Base-by-base conservation (phyloP, 2,888 invertebrate species). In the Mongoloraphidia duomilia region DNA sequence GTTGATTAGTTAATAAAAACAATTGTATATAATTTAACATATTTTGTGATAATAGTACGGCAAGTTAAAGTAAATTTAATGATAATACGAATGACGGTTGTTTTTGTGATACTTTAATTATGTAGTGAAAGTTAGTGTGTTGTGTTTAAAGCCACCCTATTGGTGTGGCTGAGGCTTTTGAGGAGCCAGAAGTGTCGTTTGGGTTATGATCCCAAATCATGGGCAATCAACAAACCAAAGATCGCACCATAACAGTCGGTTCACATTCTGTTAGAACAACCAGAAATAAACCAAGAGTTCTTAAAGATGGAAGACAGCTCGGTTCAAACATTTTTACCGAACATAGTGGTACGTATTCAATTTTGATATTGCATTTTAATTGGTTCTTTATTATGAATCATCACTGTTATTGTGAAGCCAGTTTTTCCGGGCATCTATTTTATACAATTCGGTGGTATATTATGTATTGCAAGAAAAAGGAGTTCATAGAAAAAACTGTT, bases 181-280 rank as follows among this genome's bases (percentile, higher is more conserved):
- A 58, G 53, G 54, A 53, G 53, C 49, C 54, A 60, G 54, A 52
- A 53, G 51, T 56, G 33, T 39, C 63, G 64, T 60, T 65, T 66
- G 57, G 57, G 62, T 60, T 61, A 62, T 61, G 60, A 60, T 61
- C 58, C 60, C 67, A 59, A 65, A 66, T 64, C 62, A 91, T 91
- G 91, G 91, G 91, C 70, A 90, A 90, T 66, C 91, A 91, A 78
- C 91, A 89, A 77, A 88, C 86, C 68, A 91, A 92, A 74, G 91
- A 91, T 75, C 82, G 87, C 67, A 80, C 82, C 63, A 76, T 82
- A 63, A 77, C 80, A 63, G 74, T 77, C 66, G 84, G 78, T 62
- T 80, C 80, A 63, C 70, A 67, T 62, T 80, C 84, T 59, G 77
- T 82, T 65, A 80, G 84, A 64, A 80, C 82, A 56, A 76, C 81